A percentile compares a stretch with the other conserved stretches of the same genome.
Conservation (phyloP, 2,888 invertebrate species). For the Campopleginae sp. region DNA sequence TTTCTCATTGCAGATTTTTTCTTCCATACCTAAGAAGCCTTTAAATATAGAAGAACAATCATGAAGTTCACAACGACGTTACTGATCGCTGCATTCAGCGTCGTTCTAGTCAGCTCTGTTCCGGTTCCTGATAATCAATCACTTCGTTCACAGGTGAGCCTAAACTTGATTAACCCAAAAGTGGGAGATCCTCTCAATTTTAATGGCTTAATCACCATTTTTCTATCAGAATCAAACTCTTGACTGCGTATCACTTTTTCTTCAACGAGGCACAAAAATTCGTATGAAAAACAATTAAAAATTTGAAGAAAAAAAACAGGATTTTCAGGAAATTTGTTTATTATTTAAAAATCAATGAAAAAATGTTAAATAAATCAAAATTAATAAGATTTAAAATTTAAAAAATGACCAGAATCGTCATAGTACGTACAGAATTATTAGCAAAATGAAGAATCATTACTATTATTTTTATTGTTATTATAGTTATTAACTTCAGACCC, state of each 20-base stretch:
- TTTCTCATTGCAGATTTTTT: slow-evolving; percentile 45
- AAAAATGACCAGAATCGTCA: not conserved
- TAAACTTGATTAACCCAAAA: not conserved
- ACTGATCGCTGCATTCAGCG: slow-evolving; percentile 76
- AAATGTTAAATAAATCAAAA: no score
- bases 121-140: slow-evolving; percentile 77
- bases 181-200: no score
- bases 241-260: not conserved
- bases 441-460: not conserved
- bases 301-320: no score
- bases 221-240: not conserved
- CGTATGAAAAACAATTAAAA: no score
- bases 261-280: not conserved
- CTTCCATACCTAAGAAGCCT: slow-evolving; percentile 35
- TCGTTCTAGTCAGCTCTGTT: slow-evolving; percentile 77
- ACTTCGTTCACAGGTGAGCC: slow-evolving; percentile 80
- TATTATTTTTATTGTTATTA: not conserved
- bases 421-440: not conserved
- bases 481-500: not conserved
- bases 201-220: not conserved
- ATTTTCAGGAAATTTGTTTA: no score
- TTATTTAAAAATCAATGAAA: no score
- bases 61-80: slow-evolving; percentile 78
- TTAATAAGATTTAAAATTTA: no score
- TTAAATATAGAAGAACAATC: slow-evolving; percentile 34